Percentiles rank a stretch among this genome's conserved stretches.
Conservation (phyloP, 2,797 vertebrate genomes). For the Dallia pectoralis region DNA sequence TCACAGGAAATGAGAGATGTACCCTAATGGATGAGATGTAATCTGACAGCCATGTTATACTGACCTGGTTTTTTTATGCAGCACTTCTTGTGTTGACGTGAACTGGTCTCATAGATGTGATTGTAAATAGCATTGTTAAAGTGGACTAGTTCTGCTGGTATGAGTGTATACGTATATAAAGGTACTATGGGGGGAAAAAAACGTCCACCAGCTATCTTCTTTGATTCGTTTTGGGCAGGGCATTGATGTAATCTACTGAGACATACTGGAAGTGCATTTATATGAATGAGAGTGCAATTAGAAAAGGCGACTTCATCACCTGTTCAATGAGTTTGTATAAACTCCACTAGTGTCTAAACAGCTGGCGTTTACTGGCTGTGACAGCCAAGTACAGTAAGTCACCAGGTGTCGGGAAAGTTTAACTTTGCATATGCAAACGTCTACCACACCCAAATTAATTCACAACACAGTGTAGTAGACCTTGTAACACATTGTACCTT, state of each 20-base stretch:
- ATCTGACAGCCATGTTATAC: constrained; percentile 50
- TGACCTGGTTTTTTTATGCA: constrained; percentile 48
- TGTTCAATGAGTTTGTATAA: neutral
- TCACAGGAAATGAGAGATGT: constrained; percentile 40
- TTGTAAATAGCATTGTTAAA: neutral
- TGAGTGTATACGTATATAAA: neutral
- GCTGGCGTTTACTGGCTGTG: neutral
- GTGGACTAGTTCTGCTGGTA: neutral
- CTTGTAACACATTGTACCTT: neutral
- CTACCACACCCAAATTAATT: neutral
- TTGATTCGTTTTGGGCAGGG: too few species aligned
- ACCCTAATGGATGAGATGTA: constrained; percentile 17
- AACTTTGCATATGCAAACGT: neutral
- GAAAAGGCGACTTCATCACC: too few species aligned
- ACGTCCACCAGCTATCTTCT: too few species aligned
- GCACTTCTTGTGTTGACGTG: neutral
- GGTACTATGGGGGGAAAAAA: too few species aligned
- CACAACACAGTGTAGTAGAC: neutral
- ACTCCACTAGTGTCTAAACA: neutral
- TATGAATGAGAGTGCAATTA: too few species aligned
- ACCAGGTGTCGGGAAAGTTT: neutral
- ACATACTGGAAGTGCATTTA: too few species aligned
- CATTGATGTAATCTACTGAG: too few species aligned
- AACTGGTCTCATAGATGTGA: neutral
- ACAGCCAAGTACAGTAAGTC: neutral